Evolutionary conservation across 2,797 vertebrate species (phyloP), one percentile per base, ranked within the genome.

Genomic region (Babyrousa celebensis): DNA sequence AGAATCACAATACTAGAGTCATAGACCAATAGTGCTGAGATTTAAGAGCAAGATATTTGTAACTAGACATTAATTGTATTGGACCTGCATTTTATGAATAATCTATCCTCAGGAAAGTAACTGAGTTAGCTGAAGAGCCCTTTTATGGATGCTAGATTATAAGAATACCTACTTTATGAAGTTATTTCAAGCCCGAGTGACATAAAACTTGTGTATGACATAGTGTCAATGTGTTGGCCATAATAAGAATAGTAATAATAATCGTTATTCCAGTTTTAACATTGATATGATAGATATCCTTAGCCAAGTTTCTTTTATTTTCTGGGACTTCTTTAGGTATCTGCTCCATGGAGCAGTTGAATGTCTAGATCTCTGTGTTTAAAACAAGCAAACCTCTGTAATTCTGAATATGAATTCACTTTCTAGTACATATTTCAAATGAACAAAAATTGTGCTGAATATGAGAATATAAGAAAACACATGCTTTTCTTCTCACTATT

Each of bases 211-310:
- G 0, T 56, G 7, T 43, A 8, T 68, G 29, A 6, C 6, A 77
- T 79, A 48, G 70, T 91, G 58, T 82, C 6, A 80, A 21, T 52
- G 56, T 85, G 1, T 25, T 78, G n/a, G 20, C 5, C 2, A 52
- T 12, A 82, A 15, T 56, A 71, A 58, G 1, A 89, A 36, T n/a
- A 52, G 20, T 36, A 79, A 60, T 79, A 40, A 20, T 58, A 79
- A 71, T 56, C 87, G 11, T 17, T 68, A 78, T 88, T 95, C 85
- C 10, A 48, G 11, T 77, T 84, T 87, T 86, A 36, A 88, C n/a
- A 70, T 32, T 58, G 9, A 90, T 58, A 2, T 58, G 48, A 3
- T 48, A 7, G 23, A 12, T 52, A 94, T 54, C 14, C 9, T 96
- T 83, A 84, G 14, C 9, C 12, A 67, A 36, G 0, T 29, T 87